Percentiles rank a stretch among this genome's conserved stretches.
These are phyloP conservation scores for Squalus acanthias DNA, from an alignment of 2,797 vertebrate genomes.

Conservation along the genomic window DNA sequence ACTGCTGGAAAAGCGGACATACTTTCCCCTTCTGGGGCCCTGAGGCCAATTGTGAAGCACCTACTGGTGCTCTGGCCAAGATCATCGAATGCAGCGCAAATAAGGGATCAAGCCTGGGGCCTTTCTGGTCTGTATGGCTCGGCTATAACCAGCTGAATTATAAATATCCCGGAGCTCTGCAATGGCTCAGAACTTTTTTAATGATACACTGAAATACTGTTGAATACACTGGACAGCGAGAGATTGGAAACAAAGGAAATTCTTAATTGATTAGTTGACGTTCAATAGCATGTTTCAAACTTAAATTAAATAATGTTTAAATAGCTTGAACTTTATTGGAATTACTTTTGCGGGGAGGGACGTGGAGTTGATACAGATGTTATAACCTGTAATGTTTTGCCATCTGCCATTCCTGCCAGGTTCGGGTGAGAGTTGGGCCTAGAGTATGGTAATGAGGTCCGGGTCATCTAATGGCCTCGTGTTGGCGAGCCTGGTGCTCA, in stretches of 20 bases:
- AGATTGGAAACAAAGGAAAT: background rate
- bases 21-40: background rate
- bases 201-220: background rate
- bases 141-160: background rate
- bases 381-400: background rate
- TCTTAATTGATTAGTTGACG: background rate
- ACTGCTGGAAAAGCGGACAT: background rate
- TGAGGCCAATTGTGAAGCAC: background rate
- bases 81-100: background rate
- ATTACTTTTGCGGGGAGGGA: background rate
- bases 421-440: background rate
- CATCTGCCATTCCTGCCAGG: background rate
- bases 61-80: background rate
- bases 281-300: background rate
- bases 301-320: conserved; percentile 2
- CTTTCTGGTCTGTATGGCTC: background rate
- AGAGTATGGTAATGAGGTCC: background rate
- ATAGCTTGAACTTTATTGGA: background rate
- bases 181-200: background rate
- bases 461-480: background rate
- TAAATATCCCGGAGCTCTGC: background rate
- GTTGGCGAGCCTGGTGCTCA: background rate
- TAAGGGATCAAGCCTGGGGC: background rate
- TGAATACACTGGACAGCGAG: background rate
- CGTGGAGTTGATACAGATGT: background rate